Evolutionary conservation across 2,888 invertebrate species (phyloP).

Genomic region (Drosophila quasianomalipes): DNA sequence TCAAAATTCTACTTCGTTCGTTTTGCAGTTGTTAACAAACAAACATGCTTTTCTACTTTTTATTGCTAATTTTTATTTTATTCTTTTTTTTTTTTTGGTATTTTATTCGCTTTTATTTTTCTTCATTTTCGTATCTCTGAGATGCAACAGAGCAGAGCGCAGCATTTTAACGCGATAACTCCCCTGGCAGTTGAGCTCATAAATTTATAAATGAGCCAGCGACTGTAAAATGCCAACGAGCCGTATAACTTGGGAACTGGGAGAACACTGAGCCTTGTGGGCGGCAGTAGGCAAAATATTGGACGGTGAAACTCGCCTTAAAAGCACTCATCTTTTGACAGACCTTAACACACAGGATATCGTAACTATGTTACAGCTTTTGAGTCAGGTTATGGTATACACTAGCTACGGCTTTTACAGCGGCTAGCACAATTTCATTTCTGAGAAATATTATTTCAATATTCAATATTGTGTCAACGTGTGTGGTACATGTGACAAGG

Average conservation of each 20-base stretch:
- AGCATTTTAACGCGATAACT: slow-evolving; percentile 80
- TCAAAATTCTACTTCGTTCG: slow-evolving; percentile 30
- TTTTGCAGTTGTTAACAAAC: slow-evolving; percentile 76
- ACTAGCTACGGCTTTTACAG: neutral
- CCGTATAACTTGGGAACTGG: slow-evolving; percentile 56
- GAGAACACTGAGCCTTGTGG: slow-evolving; percentile 5
- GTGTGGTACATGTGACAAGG: neutral
- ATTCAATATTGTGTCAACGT: neutral
- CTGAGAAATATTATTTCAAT: neutral
- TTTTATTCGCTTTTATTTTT: slow-evolving; percentile 36
- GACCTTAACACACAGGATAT: slow-evolving; percentile 1
- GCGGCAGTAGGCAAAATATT: slow-evolving; percentile 24
- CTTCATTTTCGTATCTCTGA: slow-evolving; percentile 55
- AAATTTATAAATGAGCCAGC: slow-evolving; percentile 80
- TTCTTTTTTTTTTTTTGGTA: slow-evolving; percentile 24
- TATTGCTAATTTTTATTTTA: slow-evolving; percentile 81
- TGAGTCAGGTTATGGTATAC: neutral
- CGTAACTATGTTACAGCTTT: slow-evolving; percentile 6
- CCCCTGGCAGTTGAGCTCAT: slow-evolving; percentile 80
- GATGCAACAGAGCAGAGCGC: slow-evolving; percentile 54
- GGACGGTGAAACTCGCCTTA: slow-evolving; percentile 24
- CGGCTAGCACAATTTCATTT: neutral
- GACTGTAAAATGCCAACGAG: slow-evolving; percentile 80
- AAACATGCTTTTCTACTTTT: slow-evolving; percentile 82
- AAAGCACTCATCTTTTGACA: slow-evolving; percentile 56